Conservation (phyloP, 2,888 invertebrate genomes). For the Drosophila fulvimacula region DNA sequence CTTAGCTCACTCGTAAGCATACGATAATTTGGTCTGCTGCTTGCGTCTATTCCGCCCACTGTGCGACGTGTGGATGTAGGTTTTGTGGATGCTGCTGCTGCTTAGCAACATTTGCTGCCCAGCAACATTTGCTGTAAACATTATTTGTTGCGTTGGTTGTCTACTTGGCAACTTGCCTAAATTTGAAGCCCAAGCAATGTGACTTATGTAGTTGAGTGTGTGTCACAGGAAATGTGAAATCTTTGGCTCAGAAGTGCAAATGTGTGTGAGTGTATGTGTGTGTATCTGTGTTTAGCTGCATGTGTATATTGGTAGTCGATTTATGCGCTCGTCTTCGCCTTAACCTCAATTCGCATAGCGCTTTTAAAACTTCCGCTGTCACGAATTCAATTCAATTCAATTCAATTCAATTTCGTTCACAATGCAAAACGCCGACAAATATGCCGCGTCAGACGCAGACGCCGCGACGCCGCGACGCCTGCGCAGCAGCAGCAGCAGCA, state of each 20-base stretch:
- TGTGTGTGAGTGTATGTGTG: not conserved
- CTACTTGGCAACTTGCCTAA: slow-evolving; percentile 36
- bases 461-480: slow-evolving; percentile 60
- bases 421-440: slow-evolving; percentile 63
- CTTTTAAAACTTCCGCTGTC: slow-evolving; percentile 71
- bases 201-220: slow-evolving; percentile 32
- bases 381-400: slow-evolving; percentile 51
- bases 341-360: slow-evolving; percentile 52
- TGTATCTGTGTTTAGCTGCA: not conserved
- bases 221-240: slow-evolving; percentile 43
- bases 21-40: not conserved
- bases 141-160: not conserved
- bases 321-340: slow-evolving; percentile 38
- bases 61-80: slow-evolving; percentile 51
- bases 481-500: slow-evolving; percentile 53
- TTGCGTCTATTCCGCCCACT: slow-evolving; percentile 10
- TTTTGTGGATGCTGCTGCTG: slow-evolving; percentile 56
- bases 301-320: slow-evolving; percentile 28
- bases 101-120: slow-evolving; percentile 37
- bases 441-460: slow-evolving; percentile 56
- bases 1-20: too few relatives aligned
- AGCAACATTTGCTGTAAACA: slow-evolving; percentile 17
- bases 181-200: slow-evolving; percentile 16
- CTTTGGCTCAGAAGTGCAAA: not conserved
- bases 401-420: slow-evolving; percentile 51